Conservation (phyloP, 2,113 vertebrate species). For the Peromyscus leucopus region DNA sequence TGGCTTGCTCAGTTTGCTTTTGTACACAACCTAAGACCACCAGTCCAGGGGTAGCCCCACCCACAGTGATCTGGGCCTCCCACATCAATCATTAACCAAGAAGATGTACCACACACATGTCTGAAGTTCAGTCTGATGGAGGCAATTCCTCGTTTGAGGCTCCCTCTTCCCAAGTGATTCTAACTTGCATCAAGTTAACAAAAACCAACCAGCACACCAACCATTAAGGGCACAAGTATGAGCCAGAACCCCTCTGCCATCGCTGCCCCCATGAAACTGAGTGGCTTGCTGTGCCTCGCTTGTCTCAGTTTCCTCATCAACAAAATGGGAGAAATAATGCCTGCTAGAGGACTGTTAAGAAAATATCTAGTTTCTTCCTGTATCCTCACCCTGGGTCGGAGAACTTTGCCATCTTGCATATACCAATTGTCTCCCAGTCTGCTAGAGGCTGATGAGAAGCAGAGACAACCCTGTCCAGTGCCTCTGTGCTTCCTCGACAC, state of each 20-base stretch:
- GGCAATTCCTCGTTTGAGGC: background rate
- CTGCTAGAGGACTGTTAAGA: background rate
- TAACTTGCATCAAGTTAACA: background rate
- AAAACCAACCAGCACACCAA: background rate
- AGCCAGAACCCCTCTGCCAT: background rate
- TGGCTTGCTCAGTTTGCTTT: background rate
- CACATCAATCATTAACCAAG: background rate
- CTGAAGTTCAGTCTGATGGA: background rate
- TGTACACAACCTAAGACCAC: background rate
- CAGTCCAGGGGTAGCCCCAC: too few relatives aligned
- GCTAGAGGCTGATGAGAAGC: background rate
- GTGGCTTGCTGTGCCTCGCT: background rate
- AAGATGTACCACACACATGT: background rate
- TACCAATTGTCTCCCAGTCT: background rate
- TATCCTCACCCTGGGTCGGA: fast-evolving
- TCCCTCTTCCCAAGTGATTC: background rate
- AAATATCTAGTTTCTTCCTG: background rate
- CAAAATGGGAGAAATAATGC: background rate
- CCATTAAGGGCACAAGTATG: background rate
- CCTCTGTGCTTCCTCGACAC: too few relatives aligned
- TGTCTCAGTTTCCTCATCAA: slow-evolving; percentile 4
- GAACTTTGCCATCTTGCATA: background rate
- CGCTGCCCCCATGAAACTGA: background rate
- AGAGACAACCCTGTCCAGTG: background rate
- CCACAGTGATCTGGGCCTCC: background rate